These are phyloP conservation scores for Eilema griseolum DNA, from an alignment of 2,888 invertebrate genomes.

Conservation along the genomic window DNA sequence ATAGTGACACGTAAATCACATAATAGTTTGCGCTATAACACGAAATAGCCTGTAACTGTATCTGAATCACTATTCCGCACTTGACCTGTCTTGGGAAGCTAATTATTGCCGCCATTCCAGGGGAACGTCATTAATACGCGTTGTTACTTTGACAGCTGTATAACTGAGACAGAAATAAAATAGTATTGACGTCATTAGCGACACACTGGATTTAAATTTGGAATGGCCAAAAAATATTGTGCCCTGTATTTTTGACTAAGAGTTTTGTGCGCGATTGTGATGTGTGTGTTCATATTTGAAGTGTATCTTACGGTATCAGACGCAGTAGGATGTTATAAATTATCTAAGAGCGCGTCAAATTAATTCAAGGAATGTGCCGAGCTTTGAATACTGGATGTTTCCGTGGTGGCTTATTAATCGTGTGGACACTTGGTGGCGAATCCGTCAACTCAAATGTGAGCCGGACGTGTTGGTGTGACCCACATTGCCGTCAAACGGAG, in stretches of 20 bases:
- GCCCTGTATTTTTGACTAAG: neutral
- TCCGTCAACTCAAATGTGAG: conserved; percentile 70
- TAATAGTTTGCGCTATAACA: conserved; percentile 43
- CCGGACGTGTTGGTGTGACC: conserved; percentile 49
- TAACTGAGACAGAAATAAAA: conserved; percentile 52
- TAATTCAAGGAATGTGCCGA: conserved; percentile 82
- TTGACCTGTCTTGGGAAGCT: conserved; percentile 52
- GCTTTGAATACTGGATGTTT: conserved; percentile 74
- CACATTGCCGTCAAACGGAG: conserved; percentile 32
- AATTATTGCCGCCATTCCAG: conserved; percentile 54
- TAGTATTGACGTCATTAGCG: conserved; percentile 49
- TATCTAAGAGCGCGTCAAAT: conserved; percentile 86
- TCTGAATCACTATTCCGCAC: conserved; percentile 47
- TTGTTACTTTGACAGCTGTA: conserved; percentile 52
- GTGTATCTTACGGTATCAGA: conserved; percentile 66
- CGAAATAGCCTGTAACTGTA: conserved; percentile 46
- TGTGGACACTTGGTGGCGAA: conserved; percentile 77
- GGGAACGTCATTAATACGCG: conserved; percentile 55
- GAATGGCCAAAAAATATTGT: conserved; percentile 24
- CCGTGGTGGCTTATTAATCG: conserved; percentile 82
- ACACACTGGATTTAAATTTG: conserved; percentile 38
- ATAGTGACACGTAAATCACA: conserved; percentile 30
- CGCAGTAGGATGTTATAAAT: conserved; percentile 85
- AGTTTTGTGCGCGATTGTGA: conserved; percentile 49
- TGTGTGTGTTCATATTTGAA: conserved; percentile 47